These are phyloP conservation scores for Bradypus variegatus DNA, from an alignment of 2,797 vertebrate genomes.

Conservation along the genomic window DNA sequence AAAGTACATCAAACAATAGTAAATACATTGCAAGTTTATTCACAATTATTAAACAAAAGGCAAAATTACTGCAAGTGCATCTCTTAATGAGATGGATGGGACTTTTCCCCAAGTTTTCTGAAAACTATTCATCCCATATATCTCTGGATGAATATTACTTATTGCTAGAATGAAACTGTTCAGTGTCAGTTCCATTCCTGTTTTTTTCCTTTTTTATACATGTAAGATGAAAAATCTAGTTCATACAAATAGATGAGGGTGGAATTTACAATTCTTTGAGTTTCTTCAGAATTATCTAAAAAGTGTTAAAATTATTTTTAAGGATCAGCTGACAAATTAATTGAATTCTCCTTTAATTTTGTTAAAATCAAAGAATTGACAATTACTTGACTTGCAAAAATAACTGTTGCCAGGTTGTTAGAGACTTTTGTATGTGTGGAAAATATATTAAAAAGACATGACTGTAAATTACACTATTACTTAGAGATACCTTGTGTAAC, in stretches of 20 bases:
- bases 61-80: not conserved
- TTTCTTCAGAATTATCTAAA: not conserved
- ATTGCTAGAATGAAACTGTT: not conserved
- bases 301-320: conserved; percentile 23
- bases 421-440: conserved; percentile 9
- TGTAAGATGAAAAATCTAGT: not conserved
- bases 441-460: conserved; percentile 2
- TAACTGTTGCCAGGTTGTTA: not conserved
- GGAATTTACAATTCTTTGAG: conserved; percentile 15
- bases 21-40: not conserved
- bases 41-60: conserved; percentile 20
- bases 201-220: not conserved
- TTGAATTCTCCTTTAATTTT: not conserved
- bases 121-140: not conserved
- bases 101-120: not conserved
- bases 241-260: not conserved
- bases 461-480: not conserved
- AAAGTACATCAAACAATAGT: not conserved
- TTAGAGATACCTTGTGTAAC: not conserved
- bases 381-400: not conserved
- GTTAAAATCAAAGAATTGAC: conserved; percentile 38
- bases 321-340: not conserved
- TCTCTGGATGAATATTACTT: not conserved
- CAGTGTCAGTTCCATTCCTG: not conserved
- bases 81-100: not conserved